Conservation (phyloP, 2,113 vertebrate species). For the Hippocampus comes region DNA sequence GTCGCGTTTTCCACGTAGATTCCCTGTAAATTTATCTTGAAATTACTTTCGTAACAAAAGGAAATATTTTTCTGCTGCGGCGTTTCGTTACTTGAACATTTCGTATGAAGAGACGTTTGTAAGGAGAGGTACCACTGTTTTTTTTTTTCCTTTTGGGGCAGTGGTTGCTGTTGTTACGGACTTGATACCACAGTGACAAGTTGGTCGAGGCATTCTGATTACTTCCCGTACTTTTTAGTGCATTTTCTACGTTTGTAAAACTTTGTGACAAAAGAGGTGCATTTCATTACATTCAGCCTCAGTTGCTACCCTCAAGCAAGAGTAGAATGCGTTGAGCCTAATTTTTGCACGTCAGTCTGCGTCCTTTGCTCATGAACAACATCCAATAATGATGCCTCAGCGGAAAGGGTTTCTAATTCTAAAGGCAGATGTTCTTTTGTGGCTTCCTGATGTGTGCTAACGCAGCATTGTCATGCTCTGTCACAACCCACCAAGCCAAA, state of each 20-base stretch:
- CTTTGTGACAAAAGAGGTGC: background rate
- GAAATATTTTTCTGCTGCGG: too few species aligned
- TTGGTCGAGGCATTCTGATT: background rate
- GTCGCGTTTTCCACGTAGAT: too few species aligned
- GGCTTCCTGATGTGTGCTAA: background rate
- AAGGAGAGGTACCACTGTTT: too few species aligned
- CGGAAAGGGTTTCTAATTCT: background rate
- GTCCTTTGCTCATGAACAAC: background rate
- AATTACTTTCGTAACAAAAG: too few species aligned
- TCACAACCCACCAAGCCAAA: background rate
- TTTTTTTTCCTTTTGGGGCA: too few species aligned
- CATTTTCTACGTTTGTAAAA: background rate
- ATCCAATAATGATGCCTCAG: background rate
- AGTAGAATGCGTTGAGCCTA: background rate
- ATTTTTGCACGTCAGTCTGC: background rate
- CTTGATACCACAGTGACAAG: background rate
- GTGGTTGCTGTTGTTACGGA: too few species aligned
- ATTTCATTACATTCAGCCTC: background rate
- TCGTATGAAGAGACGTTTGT: too few species aligned
- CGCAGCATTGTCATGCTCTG: background rate
- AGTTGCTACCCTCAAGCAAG: background rate
- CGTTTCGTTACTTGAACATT: too few species aligned
- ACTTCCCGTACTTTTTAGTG: background rate
- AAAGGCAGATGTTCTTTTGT: background rate
- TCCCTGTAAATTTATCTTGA: too few species aligned